phyloP scores from a whole-genome alignment of 2,797 vertebrate genomes.

The Eurystomus glaucurus region DNA sequence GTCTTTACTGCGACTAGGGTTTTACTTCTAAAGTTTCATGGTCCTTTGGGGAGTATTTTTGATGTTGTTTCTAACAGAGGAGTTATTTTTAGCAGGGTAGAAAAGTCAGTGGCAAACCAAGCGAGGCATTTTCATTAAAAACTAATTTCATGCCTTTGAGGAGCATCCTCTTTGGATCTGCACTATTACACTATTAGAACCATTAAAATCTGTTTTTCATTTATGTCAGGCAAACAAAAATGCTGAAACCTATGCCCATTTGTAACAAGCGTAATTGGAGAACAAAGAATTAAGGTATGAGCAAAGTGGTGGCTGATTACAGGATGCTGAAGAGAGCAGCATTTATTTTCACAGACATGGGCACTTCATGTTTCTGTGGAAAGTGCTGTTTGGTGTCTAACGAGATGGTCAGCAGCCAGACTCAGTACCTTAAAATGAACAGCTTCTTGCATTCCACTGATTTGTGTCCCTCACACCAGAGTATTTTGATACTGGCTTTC shows the following conservation, averaged over 20 bases:
- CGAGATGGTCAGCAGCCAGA: not conserved
- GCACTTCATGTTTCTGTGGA: rapidly evolving
- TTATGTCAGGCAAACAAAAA: not conserved
- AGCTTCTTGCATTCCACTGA: not conserved
- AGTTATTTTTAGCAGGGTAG: not conserved
- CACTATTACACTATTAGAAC: not conserved
- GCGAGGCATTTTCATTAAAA: not conserved
- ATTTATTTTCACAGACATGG: not conserved
- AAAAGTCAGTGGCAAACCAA: not conserved
- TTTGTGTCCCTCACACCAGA: not conserved
- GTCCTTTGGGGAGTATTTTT: slow-evolving; percentile 3
- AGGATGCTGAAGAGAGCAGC: not conserved
- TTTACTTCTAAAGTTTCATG: not conserved
- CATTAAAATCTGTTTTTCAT: not conserved
- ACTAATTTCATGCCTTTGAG: not conserved
- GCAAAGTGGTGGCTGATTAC: not conserved
- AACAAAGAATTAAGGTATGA: not conserved
- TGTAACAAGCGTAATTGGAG: not conserved
- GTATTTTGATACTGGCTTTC: not conserved
- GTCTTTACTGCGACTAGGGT: not conserved
- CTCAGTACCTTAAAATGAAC: not conserved
- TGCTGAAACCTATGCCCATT: not conserved
- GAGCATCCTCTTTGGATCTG: not conserved
- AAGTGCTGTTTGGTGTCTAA: not conserved
- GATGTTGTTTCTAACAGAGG: not conserved